These are phyloP conservation scores for Forbesichthys agassizii DNA, from an alignment of 2,113 vertebrate genomes.

Conservation along the genomic window DNA sequence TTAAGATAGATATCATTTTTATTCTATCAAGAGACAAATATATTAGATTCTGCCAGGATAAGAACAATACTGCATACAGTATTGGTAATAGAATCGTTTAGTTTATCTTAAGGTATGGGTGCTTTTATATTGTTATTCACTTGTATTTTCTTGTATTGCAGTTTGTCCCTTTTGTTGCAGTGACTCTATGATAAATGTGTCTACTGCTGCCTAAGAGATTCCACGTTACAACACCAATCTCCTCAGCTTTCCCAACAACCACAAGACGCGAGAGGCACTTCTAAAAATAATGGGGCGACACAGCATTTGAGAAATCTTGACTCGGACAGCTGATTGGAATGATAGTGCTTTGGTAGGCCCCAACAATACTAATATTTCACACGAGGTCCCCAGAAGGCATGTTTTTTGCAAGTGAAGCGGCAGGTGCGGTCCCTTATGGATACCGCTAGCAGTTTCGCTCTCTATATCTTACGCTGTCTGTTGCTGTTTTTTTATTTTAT, in stretches of 20 bases:
- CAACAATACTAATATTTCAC: conserved; percentile 6
- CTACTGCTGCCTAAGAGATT: conserved; percentile 13
- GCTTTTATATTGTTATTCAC: conserved; percentile 43
- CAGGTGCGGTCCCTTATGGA: conserved; percentile 18
- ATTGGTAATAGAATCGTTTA: background rate
- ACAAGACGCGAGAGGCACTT: conserved; percentile 10
- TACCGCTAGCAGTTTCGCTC: conserved; percentile 15
- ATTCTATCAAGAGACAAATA: background rate
- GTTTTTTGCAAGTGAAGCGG: conserved; percentile 18
- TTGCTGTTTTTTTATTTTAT: conserved; percentile 1
- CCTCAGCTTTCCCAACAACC: conserved; percentile 9
- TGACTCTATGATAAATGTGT: conserved; percentile 34
- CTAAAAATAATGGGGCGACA: background rate
- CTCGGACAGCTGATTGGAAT: conserved; percentile 5
- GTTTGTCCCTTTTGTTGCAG: conserved; percentile 21
- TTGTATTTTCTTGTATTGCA: conserved; percentile 16
- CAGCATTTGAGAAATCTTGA: background rate
- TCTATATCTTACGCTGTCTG: background rate
- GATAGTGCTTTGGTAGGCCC: background rate
- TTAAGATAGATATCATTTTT: too few relatives aligned
- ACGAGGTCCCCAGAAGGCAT: conserved; percentile 7
- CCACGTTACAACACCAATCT: background rate
- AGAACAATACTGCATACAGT: background rate
- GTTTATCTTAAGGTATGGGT: conserved; percentile 12
- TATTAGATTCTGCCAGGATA: background rate